Percentiles rank a stretch among this genome's conserved stretches.
These are phyloP conservation scores for Latrodectus hesperus DNA, from an alignment of 2,888 invertebrate species.

Conservation along the genomic window DNA sequence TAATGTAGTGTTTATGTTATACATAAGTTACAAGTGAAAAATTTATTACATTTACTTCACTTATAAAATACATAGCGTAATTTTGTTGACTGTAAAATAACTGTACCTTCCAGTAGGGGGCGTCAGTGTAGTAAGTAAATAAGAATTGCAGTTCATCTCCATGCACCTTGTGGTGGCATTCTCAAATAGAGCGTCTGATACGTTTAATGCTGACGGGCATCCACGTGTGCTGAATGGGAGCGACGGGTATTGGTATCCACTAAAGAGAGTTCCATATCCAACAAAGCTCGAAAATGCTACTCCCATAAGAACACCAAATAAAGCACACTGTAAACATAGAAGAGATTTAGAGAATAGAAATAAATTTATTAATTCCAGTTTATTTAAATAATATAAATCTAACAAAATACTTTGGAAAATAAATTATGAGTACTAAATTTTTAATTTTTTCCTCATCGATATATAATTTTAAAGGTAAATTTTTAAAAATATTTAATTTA, in stretches of 20 bases:
- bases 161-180: background rate
- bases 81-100: too few relatives aligned
- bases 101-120: too few relatives aligned
- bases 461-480: too few relatives aligned
- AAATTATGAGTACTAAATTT: too few relatives aligned
- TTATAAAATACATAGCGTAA: background rate
- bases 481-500: too few relatives aligned
- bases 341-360: background rate
- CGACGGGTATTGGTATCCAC: background rate
- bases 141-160: background rate
- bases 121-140: background rate
- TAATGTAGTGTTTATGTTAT: too few relatives aligned
- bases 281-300: background rate
- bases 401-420: too few relatives aligned
- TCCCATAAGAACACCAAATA: background rate
- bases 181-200: background rate
- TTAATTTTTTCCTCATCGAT: too few relatives aligned
- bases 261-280: constrained; percentile 18
- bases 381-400: too few relatives aligned
- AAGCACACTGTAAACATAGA: background rate
- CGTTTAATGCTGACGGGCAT: background rate
- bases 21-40: background rate
- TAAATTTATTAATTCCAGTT: too few relatives aligned
- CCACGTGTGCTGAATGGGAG: constrained; percentile 7
- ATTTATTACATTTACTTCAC: background rate